Evolutionary conservation across 2,113 vertebrate species (phyloP).

Genomic region (Poeciliopsis turrubarensis): DNA sequence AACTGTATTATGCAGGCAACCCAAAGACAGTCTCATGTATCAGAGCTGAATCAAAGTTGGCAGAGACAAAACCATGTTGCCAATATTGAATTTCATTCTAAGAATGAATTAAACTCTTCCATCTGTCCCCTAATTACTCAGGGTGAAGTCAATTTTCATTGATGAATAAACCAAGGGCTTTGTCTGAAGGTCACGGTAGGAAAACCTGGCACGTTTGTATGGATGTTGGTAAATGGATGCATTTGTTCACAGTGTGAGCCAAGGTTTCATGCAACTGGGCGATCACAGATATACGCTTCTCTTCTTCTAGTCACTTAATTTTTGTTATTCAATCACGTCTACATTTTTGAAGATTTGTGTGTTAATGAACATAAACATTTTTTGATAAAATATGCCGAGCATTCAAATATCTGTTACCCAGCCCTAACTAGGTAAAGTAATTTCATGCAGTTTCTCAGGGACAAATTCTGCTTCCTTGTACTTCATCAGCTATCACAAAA

Average conservation of each 20-base stretch:
- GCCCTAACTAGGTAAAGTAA: too few relatives aligned
- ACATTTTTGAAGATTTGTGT: constrained; percentile 3
- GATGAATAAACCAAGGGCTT: constrained; percentile 38
- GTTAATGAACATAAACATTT: not conserved
- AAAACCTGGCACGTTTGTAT: constrained; percentile 25
- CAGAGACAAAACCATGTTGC: constrained; percentile 26
- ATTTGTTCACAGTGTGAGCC: constrained; percentile 32
- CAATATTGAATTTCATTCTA: constrained; percentile 40
- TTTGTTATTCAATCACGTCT: not conserved
- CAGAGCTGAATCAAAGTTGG: constrained; percentile 31
- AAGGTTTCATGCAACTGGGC: constrained; percentile 15
- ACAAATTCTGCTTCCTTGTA: too few relatives aligned
- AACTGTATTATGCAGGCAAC: not conserved
- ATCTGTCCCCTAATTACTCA: constrained; percentile 34
- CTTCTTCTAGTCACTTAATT: not conserved
- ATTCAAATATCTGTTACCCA: too few relatives aligned
- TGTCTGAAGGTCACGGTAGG: constrained; percentile 40
- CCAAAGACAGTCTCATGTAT: constrained; percentile 43
- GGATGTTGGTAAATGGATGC: constrained; percentile 35
- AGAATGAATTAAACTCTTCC: constrained; percentile 41
- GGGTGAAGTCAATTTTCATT: constrained; percentile 35
- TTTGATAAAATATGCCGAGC: too few relatives aligned
- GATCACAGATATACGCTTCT: constrained; percentile 10
- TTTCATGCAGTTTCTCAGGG: too few relatives aligned
- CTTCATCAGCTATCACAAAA: too few relatives aligned